Evolutionary conservation across 2,113 vertebrate species (phyloP).

Genomic region (Hiodon alosoides): DNA sequence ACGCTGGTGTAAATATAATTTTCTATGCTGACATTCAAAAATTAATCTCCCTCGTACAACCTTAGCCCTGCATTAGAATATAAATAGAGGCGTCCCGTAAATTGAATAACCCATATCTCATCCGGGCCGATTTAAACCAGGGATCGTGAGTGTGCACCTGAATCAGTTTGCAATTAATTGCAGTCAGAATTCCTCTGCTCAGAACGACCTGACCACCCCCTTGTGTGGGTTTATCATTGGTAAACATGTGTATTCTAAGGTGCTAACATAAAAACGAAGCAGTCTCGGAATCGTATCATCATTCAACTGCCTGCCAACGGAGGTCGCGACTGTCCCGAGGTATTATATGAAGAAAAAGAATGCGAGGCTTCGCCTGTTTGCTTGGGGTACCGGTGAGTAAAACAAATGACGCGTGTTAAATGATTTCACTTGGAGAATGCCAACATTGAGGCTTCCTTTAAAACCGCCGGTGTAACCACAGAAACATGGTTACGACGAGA

Average conservation of each 20-base stretch:
- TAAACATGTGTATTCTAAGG: slow-evolving; percentile 55
- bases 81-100: slow-evolving; percentile 29
- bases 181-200: background rate
- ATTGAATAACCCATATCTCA: slow-evolving; percentile 16
- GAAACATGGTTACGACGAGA: too few species aligned
- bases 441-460: background rate
- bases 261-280: slow-evolving; percentile 61
- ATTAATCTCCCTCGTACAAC: background rate
- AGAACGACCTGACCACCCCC: background rate
- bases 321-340: slow-evolving; percentile 83
- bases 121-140: slow-evolving; percentile 22
- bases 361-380: slow-evolving; percentile 72
- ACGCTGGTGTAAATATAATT: slow-evolving; percentile 29
- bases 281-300: slow-evolving; percentile 77
- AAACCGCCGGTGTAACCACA: too few species aligned
- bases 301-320: slow-evolving; percentile 83
- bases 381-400: slow-evolving; percentile 78
- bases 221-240: background rate
- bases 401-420: background rate
- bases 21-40: background rate
- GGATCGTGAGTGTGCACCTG: slow-evolving; percentile 22
- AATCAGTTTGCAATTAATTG: slow-evolving; percentile 18
- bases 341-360: slow-evolving; percentile 81
- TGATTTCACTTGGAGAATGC: background rate
- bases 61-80: slow-evolving; percentile 32